Evolutionary conservation across 1,140 invertebrate genomes (phyloP).

Genomic region (Aphis craccivora): DNA sequence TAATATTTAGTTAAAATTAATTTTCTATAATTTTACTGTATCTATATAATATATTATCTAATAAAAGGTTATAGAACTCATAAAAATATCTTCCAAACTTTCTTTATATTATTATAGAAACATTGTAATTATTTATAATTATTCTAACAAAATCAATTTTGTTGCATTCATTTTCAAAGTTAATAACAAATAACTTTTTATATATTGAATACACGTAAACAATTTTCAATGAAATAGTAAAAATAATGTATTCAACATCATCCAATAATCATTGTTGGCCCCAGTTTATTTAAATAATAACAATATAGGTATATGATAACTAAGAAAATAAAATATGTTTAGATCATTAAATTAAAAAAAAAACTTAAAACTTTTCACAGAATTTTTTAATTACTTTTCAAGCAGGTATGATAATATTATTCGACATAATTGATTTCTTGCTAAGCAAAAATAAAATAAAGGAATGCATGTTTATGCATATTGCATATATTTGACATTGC

Average conservation of each 20-base stretch:
- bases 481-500: slow-evolving; percentile 34
- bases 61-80: neutral
- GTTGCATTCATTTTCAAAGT: neutral
- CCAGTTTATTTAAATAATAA: too few species aligned
- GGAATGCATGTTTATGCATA: slow-evolving; percentile 30
- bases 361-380: neutral
- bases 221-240: neutral
- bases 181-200: neutral
- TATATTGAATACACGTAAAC: neutral
- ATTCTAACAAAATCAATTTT: neutral
- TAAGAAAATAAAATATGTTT: neutral
- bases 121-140: neutral
- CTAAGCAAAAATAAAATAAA: slow-evolving; percentile 17
- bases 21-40: neutral
- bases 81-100: neutral
- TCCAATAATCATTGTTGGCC: too few species aligned
- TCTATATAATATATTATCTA: neutral
- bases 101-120: neutral
- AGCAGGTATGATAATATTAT: neutral
- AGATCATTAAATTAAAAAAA: neutral
- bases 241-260: neutral
- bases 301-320: too few species aligned
- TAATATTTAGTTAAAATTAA: neutral
- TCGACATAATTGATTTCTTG: slow-evolving; percentile 2
- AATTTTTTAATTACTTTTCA: neutral